phyloP scores from a whole-genome alignment of 1,140 invertebrate genomes.

The Apocrypta bakeri region DNA sequence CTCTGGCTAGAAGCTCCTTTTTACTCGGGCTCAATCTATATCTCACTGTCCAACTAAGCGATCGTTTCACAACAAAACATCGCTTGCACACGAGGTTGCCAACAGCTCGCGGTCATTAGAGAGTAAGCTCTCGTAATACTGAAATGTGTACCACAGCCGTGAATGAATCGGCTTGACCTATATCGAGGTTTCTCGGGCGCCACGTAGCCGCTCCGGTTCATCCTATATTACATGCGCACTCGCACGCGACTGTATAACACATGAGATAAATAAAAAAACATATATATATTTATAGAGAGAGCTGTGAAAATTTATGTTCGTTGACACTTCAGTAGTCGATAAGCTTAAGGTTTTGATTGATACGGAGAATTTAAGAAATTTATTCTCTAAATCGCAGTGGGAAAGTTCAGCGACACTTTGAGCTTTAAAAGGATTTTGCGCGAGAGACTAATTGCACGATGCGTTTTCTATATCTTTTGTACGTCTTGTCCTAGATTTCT shows the following conservation, averaged over 20 bases:
- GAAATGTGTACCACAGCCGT: constrained; percentile 16
- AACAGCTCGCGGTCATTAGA: not conserved
- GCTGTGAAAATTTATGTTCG: too few species aligned
- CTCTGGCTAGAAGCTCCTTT: too few species aligned
- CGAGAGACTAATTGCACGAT: too few species aligned
- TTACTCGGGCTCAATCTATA: not conserved
- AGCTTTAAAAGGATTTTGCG: too few species aligned
- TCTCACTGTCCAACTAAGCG: not conserved
- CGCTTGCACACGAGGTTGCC: not conserved
- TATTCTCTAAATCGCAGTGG: too few species aligned
- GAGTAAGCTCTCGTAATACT: constrained; percentile 16
- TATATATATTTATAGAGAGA: too few species aligned
- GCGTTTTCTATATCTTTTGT: not conserved
- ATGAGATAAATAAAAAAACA: not conserved
- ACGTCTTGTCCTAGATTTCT: too few species aligned
- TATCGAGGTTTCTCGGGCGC: constrained; percentile 33
- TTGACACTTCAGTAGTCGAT: too few species aligned
- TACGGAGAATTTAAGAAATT: too few species aligned
- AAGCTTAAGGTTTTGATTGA: too few species aligned
- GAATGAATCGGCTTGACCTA: constrained; percentile 53
- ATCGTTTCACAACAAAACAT: not conserved
- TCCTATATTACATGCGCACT: not conserved
- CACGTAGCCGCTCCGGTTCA: not conserved
- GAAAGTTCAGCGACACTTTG: too few species aligned
- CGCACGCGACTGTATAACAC: not conserved